Percentiles rank a stretch among this genome's conserved stretches.
Evolutionary conservation across 2,888 invertebrate genomes (phyloP).

Genomic region (Yponomeuta plumbellus): DNA sequence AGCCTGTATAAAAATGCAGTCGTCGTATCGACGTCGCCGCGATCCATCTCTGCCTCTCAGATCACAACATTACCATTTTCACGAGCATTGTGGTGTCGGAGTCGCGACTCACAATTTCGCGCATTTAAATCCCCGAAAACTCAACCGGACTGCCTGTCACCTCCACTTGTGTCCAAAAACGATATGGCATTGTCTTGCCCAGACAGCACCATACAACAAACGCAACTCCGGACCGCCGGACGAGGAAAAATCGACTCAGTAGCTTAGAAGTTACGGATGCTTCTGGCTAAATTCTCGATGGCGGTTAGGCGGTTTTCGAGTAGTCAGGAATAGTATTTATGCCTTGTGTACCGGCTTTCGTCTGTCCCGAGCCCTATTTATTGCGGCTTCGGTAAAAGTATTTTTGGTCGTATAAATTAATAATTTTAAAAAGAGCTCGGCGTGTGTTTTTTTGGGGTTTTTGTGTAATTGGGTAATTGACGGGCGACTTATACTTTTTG

Average conservation of each 20-base stretch:
- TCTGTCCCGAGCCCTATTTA: constrained; percentile 61
- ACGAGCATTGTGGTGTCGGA: constrained; percentile 58
- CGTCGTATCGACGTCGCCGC: constrained; percentile 8
- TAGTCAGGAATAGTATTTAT: constrained; percentile 46
- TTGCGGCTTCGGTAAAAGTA: constrained; percentile 51
- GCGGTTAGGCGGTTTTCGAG: constrained; percentile 23
- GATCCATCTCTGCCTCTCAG: constrained; percentile 16
- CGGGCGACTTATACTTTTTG: not conserved
- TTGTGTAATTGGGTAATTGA: constrained; percentile 4
- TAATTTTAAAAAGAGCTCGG: constrained; percentile 38
- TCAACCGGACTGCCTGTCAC: constrained; percentile 53
- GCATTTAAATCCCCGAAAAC: constrained; percentile 61
- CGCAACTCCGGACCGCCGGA: constrained; percentile 19
- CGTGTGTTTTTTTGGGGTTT: constrained; percentile 19
- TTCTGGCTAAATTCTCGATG: constrained; percentile 3
- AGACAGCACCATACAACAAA: constrained; percentile 15
- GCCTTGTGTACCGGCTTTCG: constrained; percentile 53
- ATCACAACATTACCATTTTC: constrained; percentile 34
- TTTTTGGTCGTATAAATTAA: constrained; percentile 57
- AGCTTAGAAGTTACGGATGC: constrained; percentile 13
- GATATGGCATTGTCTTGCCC: constrained; percentile 58
- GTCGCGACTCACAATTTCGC: constrained; percentile 48
- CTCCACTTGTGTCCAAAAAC: constrained; percentile 64
- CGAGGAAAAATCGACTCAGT: not conserved
- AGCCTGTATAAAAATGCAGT: not conserved